Base-by-base conservation (phyloP, 2,113 vertebrate species). In the Apistogramma diplotaenia region DNA sequence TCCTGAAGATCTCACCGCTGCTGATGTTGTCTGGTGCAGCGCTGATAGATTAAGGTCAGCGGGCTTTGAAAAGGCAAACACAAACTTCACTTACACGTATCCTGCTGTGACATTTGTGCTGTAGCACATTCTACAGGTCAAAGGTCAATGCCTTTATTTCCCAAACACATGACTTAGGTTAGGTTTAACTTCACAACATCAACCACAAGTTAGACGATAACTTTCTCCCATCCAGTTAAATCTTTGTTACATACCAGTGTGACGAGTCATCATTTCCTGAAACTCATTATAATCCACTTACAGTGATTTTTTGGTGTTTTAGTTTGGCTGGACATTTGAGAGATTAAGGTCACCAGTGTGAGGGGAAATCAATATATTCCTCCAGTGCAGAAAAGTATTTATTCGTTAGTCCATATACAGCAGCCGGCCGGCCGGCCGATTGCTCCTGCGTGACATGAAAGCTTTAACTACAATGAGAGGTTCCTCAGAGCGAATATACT, bases 401-500 rank as follows among this genome's bases (percentile, higher is more conserved):
- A 23, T 77, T 21, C 35, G 35, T 33, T 74, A 29, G 57, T 58
- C 18, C 55, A 15, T 37, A 72, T 74, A 57, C 1, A 54, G n/a
- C n/a, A n/a, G n/a, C 54, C 46, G 16, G 12, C 72, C 74, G 73
- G 53, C n/a, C 49, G 37, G 5, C 75, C 76, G 78, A 55, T 46
- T 40, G 19, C 37, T 73, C 46, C 43, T 18, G 29, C 25, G 19
- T 81, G 79, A 83, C 21, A 10, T 74, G 59, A 74, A 76, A 51
- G 19, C 70, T 87, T 58, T 49, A n/a, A 49, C 51, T 51, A n/a
- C 27, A 27, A 43, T 58, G 82, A 67, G 62, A 78, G 51, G 51
- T 53, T 77, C 57, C 78, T 86, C 76, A 40, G 74, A 81, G 62
- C 16, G 23, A 82, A 83, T 74, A 65, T 51, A 74, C 71, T 76